Evolutionary conservation across 2,797 vertebrate species (phyloP).

Genomic region (Hippopotamyrus pictus): DNA sequence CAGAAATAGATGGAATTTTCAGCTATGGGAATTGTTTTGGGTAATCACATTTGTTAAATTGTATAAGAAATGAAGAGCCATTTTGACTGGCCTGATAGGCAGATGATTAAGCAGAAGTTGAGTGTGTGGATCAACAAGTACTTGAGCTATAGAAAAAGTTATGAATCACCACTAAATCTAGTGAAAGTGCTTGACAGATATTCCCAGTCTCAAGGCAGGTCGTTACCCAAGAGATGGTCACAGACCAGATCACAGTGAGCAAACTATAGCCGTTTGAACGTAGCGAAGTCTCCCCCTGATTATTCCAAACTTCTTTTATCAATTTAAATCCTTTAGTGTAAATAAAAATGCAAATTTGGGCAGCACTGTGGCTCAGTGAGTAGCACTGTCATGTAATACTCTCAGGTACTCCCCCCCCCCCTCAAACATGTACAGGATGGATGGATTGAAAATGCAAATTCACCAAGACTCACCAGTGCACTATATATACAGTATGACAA

Average conservation of each 20-base stretch:
- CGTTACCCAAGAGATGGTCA: background rate
- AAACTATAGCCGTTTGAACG: background rate
- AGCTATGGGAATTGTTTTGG: background rate
- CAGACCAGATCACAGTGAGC: background rate
- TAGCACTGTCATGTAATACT: background rate
- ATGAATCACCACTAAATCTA: background rate
- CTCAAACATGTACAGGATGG: background rate
- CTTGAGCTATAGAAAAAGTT: background rate
- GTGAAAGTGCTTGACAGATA: background rate
- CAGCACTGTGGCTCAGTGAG: background rate
- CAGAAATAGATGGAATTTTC: background rate
- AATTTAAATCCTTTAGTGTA: background rate
- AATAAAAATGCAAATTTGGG: background rate
- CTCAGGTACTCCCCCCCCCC: background rate
- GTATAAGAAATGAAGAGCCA: background rate
- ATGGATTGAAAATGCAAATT: background rate
- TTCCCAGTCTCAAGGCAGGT: background rate
- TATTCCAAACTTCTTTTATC: background rate
- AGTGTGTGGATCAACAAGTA: background rate
- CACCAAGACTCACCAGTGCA: background rate
- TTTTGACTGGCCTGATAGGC: background rate
- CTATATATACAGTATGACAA: background rate
- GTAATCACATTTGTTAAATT: background rate
- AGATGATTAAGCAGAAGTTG: background rate
- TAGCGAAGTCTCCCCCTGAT: background rate